Conservation (phyloP, 2,797 vertebrate species). For the Ceyx erithaca region DNA sequence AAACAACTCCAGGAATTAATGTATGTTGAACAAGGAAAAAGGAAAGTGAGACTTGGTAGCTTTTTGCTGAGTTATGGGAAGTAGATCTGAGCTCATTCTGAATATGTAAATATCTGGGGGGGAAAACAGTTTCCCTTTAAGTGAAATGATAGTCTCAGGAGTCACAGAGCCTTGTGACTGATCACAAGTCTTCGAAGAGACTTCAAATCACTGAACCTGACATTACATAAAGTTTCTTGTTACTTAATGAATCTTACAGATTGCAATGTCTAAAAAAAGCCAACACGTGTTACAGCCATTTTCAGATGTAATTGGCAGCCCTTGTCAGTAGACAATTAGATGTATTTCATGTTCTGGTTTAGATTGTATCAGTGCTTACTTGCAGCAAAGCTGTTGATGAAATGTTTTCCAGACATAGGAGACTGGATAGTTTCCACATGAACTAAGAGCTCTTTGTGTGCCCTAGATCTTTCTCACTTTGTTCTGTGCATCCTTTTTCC, state of each 20-base stretch:
- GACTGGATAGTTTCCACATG: not conserved
- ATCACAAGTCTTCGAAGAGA: constrained; percentile 63
- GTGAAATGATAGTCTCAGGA: constrained; percentile 21
- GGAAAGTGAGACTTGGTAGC: not conserved
- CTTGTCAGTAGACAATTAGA: not conserved
- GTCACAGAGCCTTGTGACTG: constrained; percentile 68
- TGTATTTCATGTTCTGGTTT: not conserved
- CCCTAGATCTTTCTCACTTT: not conserved
- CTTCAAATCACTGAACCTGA: constrained; percentile 32
- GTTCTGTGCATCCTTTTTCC: not conserved
- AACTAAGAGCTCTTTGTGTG: not conserved
- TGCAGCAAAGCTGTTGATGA: not conserved
- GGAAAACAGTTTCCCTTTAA: constrained; percentile 18
- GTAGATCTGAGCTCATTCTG: not conserved
- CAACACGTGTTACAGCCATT: not conserved
- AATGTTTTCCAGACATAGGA: not conserved
- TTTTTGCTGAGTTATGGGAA: not conserved
- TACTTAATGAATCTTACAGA: not conserved
- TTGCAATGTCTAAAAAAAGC: not conserved
- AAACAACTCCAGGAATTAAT: not conserved
- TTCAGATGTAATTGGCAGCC: not conserved
- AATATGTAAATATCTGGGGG: not conserved
- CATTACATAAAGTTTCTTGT: constrained; percentile 14
- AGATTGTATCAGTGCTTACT: constrained; percentile 2
- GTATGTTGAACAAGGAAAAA: not conserved